phyloP scores from a whole-genome alignment of 2,797 vertebrate genomes.

The Pangasius djambal region DNA sequence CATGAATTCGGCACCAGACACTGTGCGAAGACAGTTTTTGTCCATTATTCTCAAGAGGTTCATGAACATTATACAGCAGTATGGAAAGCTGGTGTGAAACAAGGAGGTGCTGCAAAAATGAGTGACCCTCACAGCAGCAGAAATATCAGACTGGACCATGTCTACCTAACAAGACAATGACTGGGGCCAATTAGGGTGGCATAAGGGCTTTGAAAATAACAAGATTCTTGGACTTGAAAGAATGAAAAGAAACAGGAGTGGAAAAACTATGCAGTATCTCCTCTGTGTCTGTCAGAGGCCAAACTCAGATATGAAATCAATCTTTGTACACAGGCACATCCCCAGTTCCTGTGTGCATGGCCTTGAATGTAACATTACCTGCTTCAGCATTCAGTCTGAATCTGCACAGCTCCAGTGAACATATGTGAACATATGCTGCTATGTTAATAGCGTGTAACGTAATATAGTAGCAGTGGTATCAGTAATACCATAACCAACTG shows the following conservation, averaged over 20 bases:
- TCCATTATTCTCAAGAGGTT: slow-evolving; percentile 76
- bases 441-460: not conserved
- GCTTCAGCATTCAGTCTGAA: slow-evolving; percentile 47
- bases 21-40: slow-evolving; percentile 64
- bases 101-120: slow-evolving; percentile 70
- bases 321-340: slow-evolving; percentile 71
- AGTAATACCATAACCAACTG: slow-evolving; percentile 3
- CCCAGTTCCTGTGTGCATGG: slow-evolving; percentile 69
- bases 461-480: slow-evolving; percentile 3
- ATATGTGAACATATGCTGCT: slow-evolving; percentile 8
- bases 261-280: slow-evolving; percentile 68
- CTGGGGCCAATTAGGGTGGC: slow-evolving; percentile 79
- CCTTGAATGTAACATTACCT: slow-evolving; percentile 70
- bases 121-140: slow-evolving; percentile 69
- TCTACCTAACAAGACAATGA: slow-evolving; percentile 80
- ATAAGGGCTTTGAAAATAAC: slow-evolving; percentile 72
- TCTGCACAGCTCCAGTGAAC: not conserved
- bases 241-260: slow-evolving; percentile 69
- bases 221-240: slow-evolving; percentile 67
- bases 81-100: slow-evolving; percentile 74
- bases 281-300: slow-evolving; percentile 63
- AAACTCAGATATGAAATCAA: slow-evolving; percentile 70
- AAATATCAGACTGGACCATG: slow-evolving; percentile 71
- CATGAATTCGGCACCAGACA: slow-evolving; percentile 65
- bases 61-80: slow-evolving; percentile 64